Evolutionary conservation across 2,113 vertebrate species (phyloP), one percentile per base, ranked within the genome.

Genomic region (Silurus meridionalis): DNA sequence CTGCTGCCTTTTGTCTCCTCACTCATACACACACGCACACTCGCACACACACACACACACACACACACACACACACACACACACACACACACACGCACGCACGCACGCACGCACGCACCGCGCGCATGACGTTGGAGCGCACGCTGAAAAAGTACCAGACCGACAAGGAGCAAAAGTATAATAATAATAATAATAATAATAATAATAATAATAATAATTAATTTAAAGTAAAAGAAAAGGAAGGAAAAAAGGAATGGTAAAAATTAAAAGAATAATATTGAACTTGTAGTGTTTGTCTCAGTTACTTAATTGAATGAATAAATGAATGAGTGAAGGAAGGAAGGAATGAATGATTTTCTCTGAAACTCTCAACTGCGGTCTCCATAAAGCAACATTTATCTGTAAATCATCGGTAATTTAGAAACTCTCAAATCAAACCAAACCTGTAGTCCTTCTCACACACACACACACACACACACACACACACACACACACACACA

Each of bases 1-100:
- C 96, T 94, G 95, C 94, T 94, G 91, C 96, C 96, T 96, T 95
- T 97, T 97, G 96, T 97, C 95, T 97, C 86, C 86, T 69, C 8
- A 75, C 57, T 37, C 37, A 37, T 37, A 37, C 28, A 37, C 28
- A 37, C 28, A 37, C 28, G 2, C 28, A 37, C 28, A 37, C 28
- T 1, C 28, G 28, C 28, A 2, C 28, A 2, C 28, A 2, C 28
- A 3, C 37, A 3, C 37, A 37, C 37, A 37, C 37, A 61, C 60
- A 61, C 60, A 2, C 3, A 21, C 37, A 37, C 37, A 37, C 28
- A 37, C 37, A 37, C 37, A 37, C 37, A 37, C 37, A 37, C 37
- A 37, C 37, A 37, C 37, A 37, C 37, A 3, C 37, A 3, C 37
- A 3, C 37, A 3, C 37, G 37, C 28, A 2, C 37, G 2, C 37